These are phyloP conservation scores for Rissa tridactyla DNA, from an alignment of 2,113 vertebrate genomes.

Conservation along the genomic window DNA sequence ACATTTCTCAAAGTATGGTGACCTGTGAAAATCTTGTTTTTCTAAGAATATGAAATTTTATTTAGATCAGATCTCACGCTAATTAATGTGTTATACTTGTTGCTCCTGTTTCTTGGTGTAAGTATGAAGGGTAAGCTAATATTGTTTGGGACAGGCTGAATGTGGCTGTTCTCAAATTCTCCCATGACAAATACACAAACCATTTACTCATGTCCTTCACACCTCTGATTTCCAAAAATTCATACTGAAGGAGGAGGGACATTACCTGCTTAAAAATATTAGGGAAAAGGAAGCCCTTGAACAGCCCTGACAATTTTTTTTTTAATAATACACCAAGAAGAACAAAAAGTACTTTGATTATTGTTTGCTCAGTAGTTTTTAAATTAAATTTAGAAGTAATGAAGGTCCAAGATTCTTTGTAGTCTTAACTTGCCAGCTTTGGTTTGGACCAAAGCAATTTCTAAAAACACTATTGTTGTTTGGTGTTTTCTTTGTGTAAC, in stretches of 20 bases:
- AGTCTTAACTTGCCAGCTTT: background rate
- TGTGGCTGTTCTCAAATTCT: background rate
- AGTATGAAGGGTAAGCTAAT: background rate
- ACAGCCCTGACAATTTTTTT: background rate
- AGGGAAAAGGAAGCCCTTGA: background rate
- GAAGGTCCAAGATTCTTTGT: background rate
- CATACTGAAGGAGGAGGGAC: background rate
- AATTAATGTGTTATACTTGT: background rate
- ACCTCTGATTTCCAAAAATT: background rate
- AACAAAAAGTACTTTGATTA: background rate
- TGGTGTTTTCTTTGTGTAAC: too few species aligned
- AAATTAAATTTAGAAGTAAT: background rate
- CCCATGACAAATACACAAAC: background rate
- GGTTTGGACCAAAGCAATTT: background rate
- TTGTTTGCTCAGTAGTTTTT: background rate
- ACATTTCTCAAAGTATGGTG: background rate
- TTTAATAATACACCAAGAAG: background rate
- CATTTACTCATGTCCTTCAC: background rate
- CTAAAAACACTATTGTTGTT: background rate
- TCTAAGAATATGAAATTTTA: background rate
- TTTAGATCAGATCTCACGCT: background rate
- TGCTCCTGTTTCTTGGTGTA: background rate
- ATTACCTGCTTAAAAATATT: background rate
- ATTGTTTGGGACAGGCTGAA: background rate
- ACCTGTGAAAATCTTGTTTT: background rate